Base-by-base conservation (phyloP, 2,888 invertebrate genomes). In the Eilema depressum region DNA sequence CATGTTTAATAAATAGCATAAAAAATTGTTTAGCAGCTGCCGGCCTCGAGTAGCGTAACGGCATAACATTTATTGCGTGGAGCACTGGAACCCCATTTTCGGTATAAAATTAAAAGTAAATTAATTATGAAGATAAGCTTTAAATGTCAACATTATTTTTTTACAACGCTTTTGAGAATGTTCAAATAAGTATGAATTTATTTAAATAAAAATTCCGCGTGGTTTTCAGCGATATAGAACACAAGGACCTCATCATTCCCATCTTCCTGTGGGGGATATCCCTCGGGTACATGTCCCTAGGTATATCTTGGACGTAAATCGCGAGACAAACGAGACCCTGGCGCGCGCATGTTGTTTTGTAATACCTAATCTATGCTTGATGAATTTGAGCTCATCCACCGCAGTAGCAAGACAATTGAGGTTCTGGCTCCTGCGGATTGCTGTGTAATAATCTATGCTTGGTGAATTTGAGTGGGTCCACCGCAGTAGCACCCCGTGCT, bases 1-100 rank as follows among this genome's bases (percentile, higher is more conserved):
- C 53, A 53, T 53, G 53, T 53, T n/a, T 53, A n/a, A 10, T 53
- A 53, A 53, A 53, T 53, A 53, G 53, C 10, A 53, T 53, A 53
- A 53, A 53, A 53, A 53, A 53, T 53, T 53, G 53, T 53, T 53
- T 53, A 53, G n/a, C 20, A 53, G 53, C 53, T 47, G 47, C 20
- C 53, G 53, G 53, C 53, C 53, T n/a, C 53, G n/a, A 53, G 10
- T n/a, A 53, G 53, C 53, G 59, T 59, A 59, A 59, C 25, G 25
- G 59, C 59, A 53, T 53, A 53, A 53, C 53, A 53, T 53, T 53
- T 53, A 53, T 20, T n/a, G 53, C 53, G 53, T 53, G 53, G 2
- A 53, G 53, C 8, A 20, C n/a, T 53, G 53, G n/a, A 53, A n/a
- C n/a, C 8, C n/a, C 53, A n/a, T 53, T 53, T 53, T 53, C n/a